Base-by-base conservation (phyloP, 2,888 invertebrate species). In the Euzophera pinguis region DNA sequence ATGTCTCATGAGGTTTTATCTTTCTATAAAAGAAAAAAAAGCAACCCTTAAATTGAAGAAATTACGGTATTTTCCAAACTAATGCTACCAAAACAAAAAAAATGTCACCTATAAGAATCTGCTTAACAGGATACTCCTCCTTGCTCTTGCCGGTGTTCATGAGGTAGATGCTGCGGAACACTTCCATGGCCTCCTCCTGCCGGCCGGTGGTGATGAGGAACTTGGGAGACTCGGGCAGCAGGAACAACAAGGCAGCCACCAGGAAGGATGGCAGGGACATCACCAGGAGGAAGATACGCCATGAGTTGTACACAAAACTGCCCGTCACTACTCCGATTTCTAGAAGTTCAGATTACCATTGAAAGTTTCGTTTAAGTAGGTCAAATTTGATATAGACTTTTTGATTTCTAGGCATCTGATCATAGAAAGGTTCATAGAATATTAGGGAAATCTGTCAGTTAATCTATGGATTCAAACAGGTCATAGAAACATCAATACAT, bases 161-260 rank as follows among this genome's bases (percentile, higher is more conserved):
- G 59, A 93, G 92, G 78, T 95, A 97, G 64, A 97, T 96, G 62
- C 93, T 92, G 58, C 93, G 92, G 82, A 97, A 96, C 32, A 97
- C 95, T 67, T 94, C 93, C 56, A 97, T 82, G 0, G 97, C 97
- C 59, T 95, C 94, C 32, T 96, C 95, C 58, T 94, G 93, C 69
- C 94, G 93, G 54, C 97, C 95, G 61, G 94, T 94, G 41, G 95
- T 92, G 58, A 98, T 90, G 51, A 97, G 91, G 84, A 96, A 98
- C 78, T 97, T 97, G 0, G 98, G 97, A 64, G 97, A 97, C 83
- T 98, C 98, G 3, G 98, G 98, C 69, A 97, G 89, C 65, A 96
- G 93, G 80, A 96, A 92, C 32, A 98, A 92, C 62, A 97, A 88
- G 57, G 94, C 93, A 52, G 96, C 97, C 54, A 98, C 97, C 58